Percentiles rank a stretch among this genome's conserved stretches.
Conservation (phyloP, 2,113 vertebrate species). For the Callopanchax toddi region DNA sequence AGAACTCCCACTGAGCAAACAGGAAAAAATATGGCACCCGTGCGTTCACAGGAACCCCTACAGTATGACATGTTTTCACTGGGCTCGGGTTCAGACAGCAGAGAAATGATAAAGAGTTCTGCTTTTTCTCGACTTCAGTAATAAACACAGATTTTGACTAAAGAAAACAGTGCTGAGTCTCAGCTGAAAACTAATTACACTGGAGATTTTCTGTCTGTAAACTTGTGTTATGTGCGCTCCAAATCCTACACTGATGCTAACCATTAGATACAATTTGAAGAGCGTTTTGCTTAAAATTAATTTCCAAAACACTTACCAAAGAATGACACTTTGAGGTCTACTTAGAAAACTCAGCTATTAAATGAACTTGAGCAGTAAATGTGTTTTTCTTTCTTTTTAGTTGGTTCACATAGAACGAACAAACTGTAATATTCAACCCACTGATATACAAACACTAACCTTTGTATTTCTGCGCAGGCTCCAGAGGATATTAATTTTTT, state of each 20-base stretch:
- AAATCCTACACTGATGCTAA: not conserved
- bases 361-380: not conserved
- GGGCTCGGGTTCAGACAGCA: constrained; percentile 20
- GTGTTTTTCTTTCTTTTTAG: not conserved
- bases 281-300: constrained; percentile 6
- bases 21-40: constrained; percentile 33
- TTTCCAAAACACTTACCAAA: not conserved
- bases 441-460: constrained; percentile 74
- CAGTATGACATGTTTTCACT: constrained; percentile 32
- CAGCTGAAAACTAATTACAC: constrained; percentile 23
- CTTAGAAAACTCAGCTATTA: not conserved
- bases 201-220: constrained; percentile 1
- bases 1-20: constrained; percentile 37
- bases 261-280: not conserved
- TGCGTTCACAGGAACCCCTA: constrained; percentile 31
- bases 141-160: constrained; percentile 16
- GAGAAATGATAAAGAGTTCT: constrained; percentile 14
- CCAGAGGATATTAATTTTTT: constrained; percentile 89
- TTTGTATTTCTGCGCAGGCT: constrained; percentile 91
- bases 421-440: not conserved
- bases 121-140: constrained; percentile 16
- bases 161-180: constrained; percentile 26
- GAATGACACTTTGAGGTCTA: not conserved
- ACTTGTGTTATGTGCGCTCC: not conserved
- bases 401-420: not conserved